Evolutionary conservation across 1,140 invertebrate species (phyloP), one percentile per base, ranked within the genome.

Genomic region (Cryptotermes secundus): DNA sequence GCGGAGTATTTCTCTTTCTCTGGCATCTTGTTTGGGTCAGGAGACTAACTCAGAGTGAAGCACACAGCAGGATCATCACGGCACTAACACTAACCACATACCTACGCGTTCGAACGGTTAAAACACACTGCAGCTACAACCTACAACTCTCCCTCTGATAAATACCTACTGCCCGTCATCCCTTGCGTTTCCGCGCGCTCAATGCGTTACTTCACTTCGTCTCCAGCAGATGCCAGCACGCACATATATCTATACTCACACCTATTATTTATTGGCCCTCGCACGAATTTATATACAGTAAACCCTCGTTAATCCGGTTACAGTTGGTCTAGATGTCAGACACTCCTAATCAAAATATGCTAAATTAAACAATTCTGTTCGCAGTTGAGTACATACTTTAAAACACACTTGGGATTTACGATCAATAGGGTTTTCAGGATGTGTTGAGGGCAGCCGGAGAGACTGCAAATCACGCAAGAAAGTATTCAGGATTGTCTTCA

Each of bases 1-100:
- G 45, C 86, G 86, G 2, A 26, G n/a, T 82, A 82, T 22, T 49
- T 49, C 38, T 26, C 7, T 12, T 53, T 82, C n/a, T 82, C 81
- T 16, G 42, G 45, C 81, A 81, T 81, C 35, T 81, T 81, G 81
- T 59, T 22, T n/a, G 38, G 38, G 0, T 42, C 38, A 42, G 38
- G 16, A 42, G n/a, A n/a, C n/a, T n/a, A n/a, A n/a, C 12, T 38
- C 53, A 59, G 53, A 59, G 24, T 3, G 19, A 59, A 16, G 53
- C 16, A 19, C 19, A 6, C 19, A 3, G 53, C 53, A 59, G 19
- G 53, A 4, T 4, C 26, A 1, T 31, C 4, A 72, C 26, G 6
- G 4, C 16, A 72, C 59, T 22, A 6, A 72, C 7, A 31, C n/a
- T 31, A 72, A 9, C n/a, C 16, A 26, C 26, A 3, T 10, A 24